phyloP scores from a whole-genome alignment of 2,888 invertebrate species.

The Noctua fimbriata region DNA sequence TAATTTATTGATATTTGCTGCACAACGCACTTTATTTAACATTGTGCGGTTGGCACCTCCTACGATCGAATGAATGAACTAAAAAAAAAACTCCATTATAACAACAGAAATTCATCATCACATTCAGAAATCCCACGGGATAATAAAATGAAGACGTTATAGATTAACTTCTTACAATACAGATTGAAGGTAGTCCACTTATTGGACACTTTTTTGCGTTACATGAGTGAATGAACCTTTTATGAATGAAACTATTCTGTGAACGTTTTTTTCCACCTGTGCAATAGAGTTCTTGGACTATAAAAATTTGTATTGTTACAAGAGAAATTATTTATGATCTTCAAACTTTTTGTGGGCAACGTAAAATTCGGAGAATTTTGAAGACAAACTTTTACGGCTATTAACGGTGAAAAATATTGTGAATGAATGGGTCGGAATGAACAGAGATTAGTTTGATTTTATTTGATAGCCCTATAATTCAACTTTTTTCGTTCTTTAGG shows the following conservation, averaged over 20 bases:
- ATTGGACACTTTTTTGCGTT: conserved; percentile 76
- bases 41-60: conserved; percentile 46
- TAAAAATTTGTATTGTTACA: conserved; percentile 88
- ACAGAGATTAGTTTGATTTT: conserved; percentile 36
- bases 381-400: conserved; percentile 49
- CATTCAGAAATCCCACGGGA: conserved; percentile 83
- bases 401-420: conserved; percentile 62
- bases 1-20: background rate
- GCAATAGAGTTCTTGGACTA: conserved; percentile 77
- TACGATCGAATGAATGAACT: conserved; percentile 27
- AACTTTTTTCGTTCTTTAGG: background rate
- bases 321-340: conserved; percentile 85
- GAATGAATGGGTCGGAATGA: conserved; percentile 46
- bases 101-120: conserved; percentile 61
- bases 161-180: conserved; percentile 80
- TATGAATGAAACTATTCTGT: conserved; percentile 78
- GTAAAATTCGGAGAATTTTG: conserved; percentile 60
- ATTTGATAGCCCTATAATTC: conserved; percentile 23
- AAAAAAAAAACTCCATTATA: conserved; percentile 47
- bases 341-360: conserved; percentile 70
- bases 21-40: background rate
- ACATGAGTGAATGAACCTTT: conserved; percentile 80
- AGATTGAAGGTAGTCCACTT: conserved; percentile 68
- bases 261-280: conserved; percentile 81
- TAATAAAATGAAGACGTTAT: conserved; percentile 85